These are phyloP conservation scores for Incurvaria masculella DNA, from an alignment of 2,888 invertebrate genomes.

Conservation along the genomic window DNA sequence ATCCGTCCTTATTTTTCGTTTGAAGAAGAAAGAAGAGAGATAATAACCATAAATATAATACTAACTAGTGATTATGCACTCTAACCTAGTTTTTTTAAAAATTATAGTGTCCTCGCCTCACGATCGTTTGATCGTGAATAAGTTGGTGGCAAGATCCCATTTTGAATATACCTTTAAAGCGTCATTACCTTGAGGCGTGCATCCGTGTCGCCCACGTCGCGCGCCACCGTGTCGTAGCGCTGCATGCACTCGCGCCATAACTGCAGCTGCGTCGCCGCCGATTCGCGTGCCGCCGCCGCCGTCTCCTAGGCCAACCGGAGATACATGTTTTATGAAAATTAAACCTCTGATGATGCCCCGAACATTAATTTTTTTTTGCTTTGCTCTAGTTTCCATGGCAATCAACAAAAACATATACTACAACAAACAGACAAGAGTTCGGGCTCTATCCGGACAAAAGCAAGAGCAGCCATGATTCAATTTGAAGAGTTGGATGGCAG, in stretches of 20 bases:
- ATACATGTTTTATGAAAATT: neutral
- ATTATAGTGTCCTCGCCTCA: no score
- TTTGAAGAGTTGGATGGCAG: no score
- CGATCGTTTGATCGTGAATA: no score
- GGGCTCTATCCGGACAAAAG: neutral
- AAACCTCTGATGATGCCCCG: neutral
- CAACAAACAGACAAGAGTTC: neutral
- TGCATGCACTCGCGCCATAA: conserved; percentile 51
- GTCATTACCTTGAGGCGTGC: conserved; percentile 39
- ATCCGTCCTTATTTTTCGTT: no score
- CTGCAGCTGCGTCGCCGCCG: conserved; percentile 40
- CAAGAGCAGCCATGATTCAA: no score
- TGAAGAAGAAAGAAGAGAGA: no score
- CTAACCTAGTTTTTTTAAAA: no score
- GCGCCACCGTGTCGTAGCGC: conserved; percentile 45
- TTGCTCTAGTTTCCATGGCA: neutral
- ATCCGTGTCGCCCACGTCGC: conserved; percentile 49
- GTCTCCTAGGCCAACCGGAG: conserved; percentile 26
- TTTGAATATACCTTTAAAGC: no score
- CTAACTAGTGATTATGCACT: no score
- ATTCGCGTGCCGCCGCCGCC: conserved; percentile 32
- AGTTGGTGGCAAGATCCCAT: no score
- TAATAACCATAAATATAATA: no score
- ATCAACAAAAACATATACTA: neutral
- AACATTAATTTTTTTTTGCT: neutral